phyloP scores from a whole-genome alignment of 2,888 invertebrate species.

The Diploptera punctata region DNA sequence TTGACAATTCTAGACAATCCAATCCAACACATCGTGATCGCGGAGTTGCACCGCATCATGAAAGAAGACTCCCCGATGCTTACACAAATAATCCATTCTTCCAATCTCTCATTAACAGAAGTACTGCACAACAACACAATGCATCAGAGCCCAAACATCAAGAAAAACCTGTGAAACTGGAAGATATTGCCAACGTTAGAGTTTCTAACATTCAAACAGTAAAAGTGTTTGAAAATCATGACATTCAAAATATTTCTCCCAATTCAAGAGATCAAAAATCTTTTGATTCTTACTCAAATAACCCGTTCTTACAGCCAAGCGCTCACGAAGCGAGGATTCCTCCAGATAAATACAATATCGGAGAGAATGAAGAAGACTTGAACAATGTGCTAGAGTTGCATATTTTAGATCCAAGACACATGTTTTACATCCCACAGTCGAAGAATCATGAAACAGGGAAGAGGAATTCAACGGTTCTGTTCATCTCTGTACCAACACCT shows the following conservation, averaged over 20 bases:
- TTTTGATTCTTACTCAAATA: not conserved
- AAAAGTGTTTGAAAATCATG: not conserved
- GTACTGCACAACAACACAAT: no score
- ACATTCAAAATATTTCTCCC: not conserved
- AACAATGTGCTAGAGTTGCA: slow-evolving; percentile 45
- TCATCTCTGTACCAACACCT: slow-evolving; percentile 16
- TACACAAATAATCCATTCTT: not conserved
- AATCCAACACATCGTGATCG: no score
- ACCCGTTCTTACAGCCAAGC: not conserved
- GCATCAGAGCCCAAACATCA: no score
- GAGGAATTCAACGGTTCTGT: slow-evolving; percentile 33
- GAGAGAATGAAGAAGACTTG: not conserved
- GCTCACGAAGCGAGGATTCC: not conserved
- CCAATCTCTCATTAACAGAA: not conserved
- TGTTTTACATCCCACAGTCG: slow-evolving; percentile 64
- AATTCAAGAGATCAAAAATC: not conserved
- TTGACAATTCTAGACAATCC: not conserved
- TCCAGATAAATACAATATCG: no score
- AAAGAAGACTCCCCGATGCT: no score
- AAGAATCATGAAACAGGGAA: not conserved
- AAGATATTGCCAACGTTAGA: not conserved
- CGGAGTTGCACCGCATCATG: no score
- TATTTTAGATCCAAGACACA: slow-evolving; percentile 63
- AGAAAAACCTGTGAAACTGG: no score
- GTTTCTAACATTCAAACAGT: no score